A percentile compares a stretch with the other conserved stretches of the same genome.
These are phyloP conservation scores for Plumapathes pennacea DNA, from an alignment of 92 coral and sea anemone genomes.

Conservation along the genomic window DNA sequence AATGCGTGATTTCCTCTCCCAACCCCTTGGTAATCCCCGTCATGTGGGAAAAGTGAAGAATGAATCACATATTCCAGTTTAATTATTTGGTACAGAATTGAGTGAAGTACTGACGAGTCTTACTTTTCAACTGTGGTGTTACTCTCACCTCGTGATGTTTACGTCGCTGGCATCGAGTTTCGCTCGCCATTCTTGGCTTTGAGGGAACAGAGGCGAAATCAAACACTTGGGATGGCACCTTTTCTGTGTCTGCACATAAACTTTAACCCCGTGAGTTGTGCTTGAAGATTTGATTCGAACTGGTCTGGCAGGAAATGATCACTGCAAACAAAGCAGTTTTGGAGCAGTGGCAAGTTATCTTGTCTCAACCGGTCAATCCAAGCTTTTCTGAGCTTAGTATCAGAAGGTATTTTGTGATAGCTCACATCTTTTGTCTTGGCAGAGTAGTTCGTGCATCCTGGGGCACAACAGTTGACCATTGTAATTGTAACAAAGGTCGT, in stretches of 20 bases:
- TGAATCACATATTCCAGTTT: too few species aligned
- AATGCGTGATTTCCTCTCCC: too few species aligned
- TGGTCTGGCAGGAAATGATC: conserved; percentile 23
- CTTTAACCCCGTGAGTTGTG: conserved; percentile 11
- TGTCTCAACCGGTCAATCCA: conserved; percentile 23
- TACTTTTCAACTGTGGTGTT: too few species aligned
- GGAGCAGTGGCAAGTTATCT: conserved; percentile 27
- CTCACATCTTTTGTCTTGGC: conserved; percentile 15
- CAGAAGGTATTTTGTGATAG: conserved; percentile 21
- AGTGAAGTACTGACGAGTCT: too few species aligned
- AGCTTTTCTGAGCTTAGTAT: conserved; percentile 2
- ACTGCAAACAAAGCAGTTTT: conserved; percentile 44
- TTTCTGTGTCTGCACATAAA: conserved; percentile 22
- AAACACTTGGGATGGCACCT: conserved; percentile 30
- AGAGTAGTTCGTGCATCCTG: conserved; percentile 38
- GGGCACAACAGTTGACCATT: conserved; percentile 45
- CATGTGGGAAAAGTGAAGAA: too few species aligned
- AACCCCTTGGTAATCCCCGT: too few species aligned
- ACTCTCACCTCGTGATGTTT: too few species aligned
- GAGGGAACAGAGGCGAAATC: too few species aligned
- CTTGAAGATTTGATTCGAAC: conserved; percentile 14
- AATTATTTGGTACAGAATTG: too few species aligned
- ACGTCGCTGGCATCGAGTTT: too few species aligned
- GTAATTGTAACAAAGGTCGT: too few species aligned
- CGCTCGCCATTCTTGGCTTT: too few species aligned